Evolutionary conservation across 2,113 vertebrate species (phyloP).

Genomic region (Apodemus sylvaticus): DNA sequence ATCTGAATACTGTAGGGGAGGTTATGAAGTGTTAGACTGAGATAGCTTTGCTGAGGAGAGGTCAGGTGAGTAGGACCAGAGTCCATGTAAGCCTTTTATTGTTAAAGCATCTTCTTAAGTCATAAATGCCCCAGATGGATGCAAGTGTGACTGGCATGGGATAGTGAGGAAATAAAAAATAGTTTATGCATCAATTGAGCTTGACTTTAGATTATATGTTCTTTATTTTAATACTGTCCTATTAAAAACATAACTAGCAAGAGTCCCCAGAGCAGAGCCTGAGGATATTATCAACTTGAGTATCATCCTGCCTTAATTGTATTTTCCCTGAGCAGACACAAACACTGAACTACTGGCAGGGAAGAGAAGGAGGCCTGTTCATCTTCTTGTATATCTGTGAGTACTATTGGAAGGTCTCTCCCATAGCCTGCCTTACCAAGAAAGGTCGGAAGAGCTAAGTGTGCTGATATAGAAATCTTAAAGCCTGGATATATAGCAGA

Average conservation of each 20-base stretch:
- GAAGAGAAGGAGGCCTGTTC: slow-evolving; percentile 34
- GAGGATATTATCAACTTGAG: slow-evolving; percentile 64
- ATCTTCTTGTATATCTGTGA: slow-evolving; percentile 52
- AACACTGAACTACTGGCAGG: slow-evolving; percentile 35
- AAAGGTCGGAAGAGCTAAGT: slow-evolving; percentile 60
- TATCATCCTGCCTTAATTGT: slow-evolving; percentile 71
- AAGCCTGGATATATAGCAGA: background rate
- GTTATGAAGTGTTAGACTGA: slow-evolving; percentile 58
- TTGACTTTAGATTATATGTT: slow-evolving; percentile 72
- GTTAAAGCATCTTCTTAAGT: slow-evolving; percentile 72
- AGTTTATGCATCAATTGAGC: slow-evolving; percentile 70
- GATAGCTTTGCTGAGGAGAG: slow-evolving; percentile 21
- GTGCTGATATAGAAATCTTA: slow-evolving; percentile 59
- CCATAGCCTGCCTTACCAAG: slow-evolving; percentile 45
- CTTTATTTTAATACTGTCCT: slow-evolving; percentile 73
- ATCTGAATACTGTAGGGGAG: background rate
- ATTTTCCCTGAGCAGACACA: slow-evolving; percentile 59
- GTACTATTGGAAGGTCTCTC: slow-evolving; percentile 55
- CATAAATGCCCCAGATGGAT: slow-evolving; percentile 70
- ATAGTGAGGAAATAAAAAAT: slow-evolving; percentile 80
- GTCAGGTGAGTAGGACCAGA: slow-evolving; percentile 10
- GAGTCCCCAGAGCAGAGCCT: slow-evolving; percentile 49
- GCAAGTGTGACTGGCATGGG: slow-evolving; percentile 54
- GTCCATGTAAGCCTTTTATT: slow-evolving; percentile 57
- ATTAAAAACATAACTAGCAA: slow-evolving; percentile 54